Conservation (phyloP, 2,113 vertebrate genomes). For the Polyodon spathula region DNA sequence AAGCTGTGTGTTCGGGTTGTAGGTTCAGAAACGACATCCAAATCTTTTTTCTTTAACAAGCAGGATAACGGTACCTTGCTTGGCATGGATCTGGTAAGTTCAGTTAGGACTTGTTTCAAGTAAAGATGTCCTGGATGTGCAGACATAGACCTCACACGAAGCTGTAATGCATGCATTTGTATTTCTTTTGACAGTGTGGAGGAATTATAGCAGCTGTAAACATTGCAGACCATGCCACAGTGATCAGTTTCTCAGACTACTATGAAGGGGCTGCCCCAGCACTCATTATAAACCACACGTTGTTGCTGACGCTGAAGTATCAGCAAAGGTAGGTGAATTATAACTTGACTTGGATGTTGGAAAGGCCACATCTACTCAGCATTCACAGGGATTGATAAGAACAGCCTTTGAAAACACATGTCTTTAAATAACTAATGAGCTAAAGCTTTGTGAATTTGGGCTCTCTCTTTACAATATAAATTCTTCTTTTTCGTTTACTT, state of each 20-base stretch:
- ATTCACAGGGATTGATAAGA: too few species aligned
- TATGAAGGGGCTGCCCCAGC: conserved; percentile 85
- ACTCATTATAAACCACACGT: conserved; percentile 82
- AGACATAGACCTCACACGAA: too few species aligned
- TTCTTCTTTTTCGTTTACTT: too few species aligned
- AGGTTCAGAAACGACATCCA: conserved; percentile 66
- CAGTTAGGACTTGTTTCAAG: too few species aligned
- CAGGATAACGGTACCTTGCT: conserved; percentile 88
- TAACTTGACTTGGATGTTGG: too few species aligned
- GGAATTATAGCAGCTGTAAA: conserved; percentile 82
- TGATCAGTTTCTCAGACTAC: conserved; percentile 80
- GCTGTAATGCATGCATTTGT: background rate
- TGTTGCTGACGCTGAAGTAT: conserved; percentile 57
- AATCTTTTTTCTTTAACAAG: conserved; percentile 69
- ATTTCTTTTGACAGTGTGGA: conserved; percentile 52
- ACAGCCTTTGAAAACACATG: too few species aligned
- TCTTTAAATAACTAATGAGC: too few species aligned
- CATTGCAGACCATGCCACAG: conserved; percentile 69
- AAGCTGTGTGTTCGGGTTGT: conserved; percentile 78
- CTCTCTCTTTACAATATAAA: too few species aligned
- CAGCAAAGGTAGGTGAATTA: conserved; percentile 56
- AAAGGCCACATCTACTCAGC: too few species aligned
- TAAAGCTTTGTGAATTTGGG: too few species aligned
- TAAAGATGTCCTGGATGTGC: background rate
- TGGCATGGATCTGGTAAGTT: conserved; percentile 69